Percentiles rank a stretch among this genome's conserved stretches.
Evolutionary conservation across 1,140 invertebrate species (phyloP).

Genomic region (Scaptomyza hsui): DNA sequence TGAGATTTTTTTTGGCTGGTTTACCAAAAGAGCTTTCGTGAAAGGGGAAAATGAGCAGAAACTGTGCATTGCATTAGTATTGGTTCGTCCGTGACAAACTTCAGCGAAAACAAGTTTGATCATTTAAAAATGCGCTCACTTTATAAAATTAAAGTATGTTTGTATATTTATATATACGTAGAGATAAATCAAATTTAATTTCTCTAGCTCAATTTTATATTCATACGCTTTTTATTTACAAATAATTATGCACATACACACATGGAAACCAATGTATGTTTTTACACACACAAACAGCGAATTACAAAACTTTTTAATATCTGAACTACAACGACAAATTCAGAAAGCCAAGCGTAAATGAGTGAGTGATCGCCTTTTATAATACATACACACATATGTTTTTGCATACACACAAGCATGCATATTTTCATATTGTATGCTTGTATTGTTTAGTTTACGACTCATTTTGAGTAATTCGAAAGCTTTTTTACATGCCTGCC

Average conservation of each 20-base stretch:
- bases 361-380: conserved; percentile 41
- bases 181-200: not conserved
- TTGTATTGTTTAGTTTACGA: conserved; percentile 18
- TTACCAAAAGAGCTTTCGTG: conserved; percentile 75
- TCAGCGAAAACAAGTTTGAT: conserved; percentile 66
- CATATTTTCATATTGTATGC: not conserved
- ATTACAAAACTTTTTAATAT: conserved; percentile 27
- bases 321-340: conserved; percentile 34
- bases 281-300: not conserved
- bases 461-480: conserved; percentile 49
- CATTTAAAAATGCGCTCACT: conserved; percentile 47
- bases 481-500: conserved; percentile 65
- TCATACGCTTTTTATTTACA: not conserved
- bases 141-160: conserved; percentile 46
- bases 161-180: not conserved
- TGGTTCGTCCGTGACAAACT: conserved; percentile 44
- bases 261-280: too few species aligned
- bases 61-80: conserved; percentile 40
- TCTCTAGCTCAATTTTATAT: not conserved
- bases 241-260: too few species aligned
- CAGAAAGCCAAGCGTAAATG: conserved; percentile 44
- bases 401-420: not conserved
- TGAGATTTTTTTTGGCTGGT: conserved; percentile 70
- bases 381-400: conserved; percentile 16
- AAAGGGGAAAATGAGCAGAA: conserved; percentile 70